Conservation (phyloP, 2,797 vertebrate species). For the Setipinna tenuifilis region DNA sequence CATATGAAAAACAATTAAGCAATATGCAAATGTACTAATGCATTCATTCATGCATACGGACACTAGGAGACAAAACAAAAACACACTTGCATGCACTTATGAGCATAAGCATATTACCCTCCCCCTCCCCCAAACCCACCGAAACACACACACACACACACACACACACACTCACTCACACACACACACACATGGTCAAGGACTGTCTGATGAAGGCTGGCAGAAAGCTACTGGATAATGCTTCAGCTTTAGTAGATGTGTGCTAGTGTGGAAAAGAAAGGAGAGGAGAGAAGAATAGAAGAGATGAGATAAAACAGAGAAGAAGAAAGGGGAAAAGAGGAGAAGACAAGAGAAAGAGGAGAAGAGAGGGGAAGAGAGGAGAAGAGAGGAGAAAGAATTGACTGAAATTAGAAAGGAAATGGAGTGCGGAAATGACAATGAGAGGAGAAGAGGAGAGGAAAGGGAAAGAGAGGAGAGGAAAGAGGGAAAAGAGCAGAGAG, state of each 20-base stretch:
- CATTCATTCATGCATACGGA: background rate
- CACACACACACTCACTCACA: background rate
- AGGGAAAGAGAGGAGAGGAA: background rate
- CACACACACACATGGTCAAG: background rate
- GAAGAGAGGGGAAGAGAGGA: background rate
- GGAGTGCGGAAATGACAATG: constrained; percentile 20
- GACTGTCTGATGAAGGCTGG: background rate
- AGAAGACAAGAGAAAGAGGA: background rate
- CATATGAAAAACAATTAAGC: background rate
- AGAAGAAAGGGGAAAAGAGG: background rate
- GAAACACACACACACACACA: no score
- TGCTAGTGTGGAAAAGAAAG: constrained; percentile 64
- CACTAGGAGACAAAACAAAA: background rate
- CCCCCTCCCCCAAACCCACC: no score
- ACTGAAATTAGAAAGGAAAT: no score
- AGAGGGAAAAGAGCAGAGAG: background rate
- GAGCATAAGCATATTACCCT: no score
- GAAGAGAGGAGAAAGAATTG: background rate
- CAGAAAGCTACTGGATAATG: constrained; percentile 39
- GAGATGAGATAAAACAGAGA: background rate
- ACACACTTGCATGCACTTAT: background rate
- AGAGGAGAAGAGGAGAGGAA: background rate
- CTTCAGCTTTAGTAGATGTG: constrained; percentile 58
- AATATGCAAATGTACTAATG: background rate
- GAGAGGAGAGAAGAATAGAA: constrained; percentile 63